Base-by-base conservation (phyloP, 2,888 invertebrate species). In the Drosophila eohydei region DNA sequence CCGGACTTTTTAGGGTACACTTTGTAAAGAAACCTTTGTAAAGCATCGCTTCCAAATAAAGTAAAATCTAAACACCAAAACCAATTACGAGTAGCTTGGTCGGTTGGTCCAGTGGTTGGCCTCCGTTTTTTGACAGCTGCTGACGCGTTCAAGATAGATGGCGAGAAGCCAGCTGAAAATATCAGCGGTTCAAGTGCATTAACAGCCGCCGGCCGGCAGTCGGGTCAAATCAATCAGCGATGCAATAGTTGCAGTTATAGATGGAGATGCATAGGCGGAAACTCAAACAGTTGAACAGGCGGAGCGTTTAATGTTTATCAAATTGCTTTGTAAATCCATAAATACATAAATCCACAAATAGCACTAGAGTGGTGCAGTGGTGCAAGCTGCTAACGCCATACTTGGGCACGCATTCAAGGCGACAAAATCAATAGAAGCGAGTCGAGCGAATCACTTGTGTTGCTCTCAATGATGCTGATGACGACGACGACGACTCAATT, bases 121-220 rank as follows among this genome's bases (percentile, higher is more conserved):
- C 90, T 90, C 80, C 66, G 30, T 59, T 71, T 64, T 73, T 65
- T 83, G 88, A 87, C 90, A 87, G 57, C 57, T 43, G 70, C 44
- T 81, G 71, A 76, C 83, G 61, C 64, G 65, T 57, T 40, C 52
- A 63, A 80, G 86, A 82, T 78, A 54, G 54, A 71, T 75, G 62
- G 71, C 50, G 75, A 65, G 66, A 52, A 26, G 80, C 60, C 51
- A 63, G 30, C 46, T 63, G 66, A 30, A 72, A 65, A 87, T 87
- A 87, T 72, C 87, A 87, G 51, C 66, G 66, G 90, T 84, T 89
- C 89, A 89, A 90, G 89, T 89, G 89, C 88, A 87, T 59, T 64
- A 51, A 54, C 51, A 16, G 71, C 59, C 54, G 74, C 67, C 55
- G 59, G 34, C 40, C 12, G 28, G 67, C 40, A 8, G 26, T 60